Conservation (phyloP, 1,140 invertebrate species). For the Bombus superbus region DNA sequence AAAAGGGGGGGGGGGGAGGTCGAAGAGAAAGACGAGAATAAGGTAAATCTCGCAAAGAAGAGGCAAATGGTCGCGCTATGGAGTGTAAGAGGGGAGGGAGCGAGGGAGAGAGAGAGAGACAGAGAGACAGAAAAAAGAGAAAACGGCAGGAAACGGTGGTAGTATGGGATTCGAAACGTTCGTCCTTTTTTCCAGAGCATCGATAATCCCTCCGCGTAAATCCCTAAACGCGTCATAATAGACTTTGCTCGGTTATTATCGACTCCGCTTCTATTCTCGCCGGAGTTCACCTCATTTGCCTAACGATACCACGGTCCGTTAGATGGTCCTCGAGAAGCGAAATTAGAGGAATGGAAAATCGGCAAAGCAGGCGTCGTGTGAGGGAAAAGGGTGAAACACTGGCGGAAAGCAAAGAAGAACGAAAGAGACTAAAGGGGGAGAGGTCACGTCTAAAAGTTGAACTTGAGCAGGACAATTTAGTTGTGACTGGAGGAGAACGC, state of each 20-base stretch:
- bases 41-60: conserved; percentile 57
- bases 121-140: background rate
- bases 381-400: background rate
- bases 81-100: background rate
- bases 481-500: conserved; percentile 36
- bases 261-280: conserved; percentile 29
- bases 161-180: conserved; percentile 24
- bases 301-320: conserved; percentile 35
- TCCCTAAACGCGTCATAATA: conserved; percentile 66
- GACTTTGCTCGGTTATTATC: conserved; percentile 66
- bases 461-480: conserved; percentile 47
- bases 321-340: conserved; percentile 26
- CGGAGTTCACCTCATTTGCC: conserved; percentile 40
- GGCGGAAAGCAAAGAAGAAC: background rate
- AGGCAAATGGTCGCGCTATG: background rate
- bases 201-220: conserved; percentile 56
- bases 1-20: background rate
- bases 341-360: background rate
- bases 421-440: background rate
- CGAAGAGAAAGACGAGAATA: conserved; percentile 43
- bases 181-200: conserved; percentile 13
- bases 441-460: conserved; percentile 46
- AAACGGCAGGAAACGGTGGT: background rate
- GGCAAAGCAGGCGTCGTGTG: background rate
- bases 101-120: background rate